Conservation (phyloP, 1,140 invertebrate genomes). For the Hormaphis cornu region DNA sequence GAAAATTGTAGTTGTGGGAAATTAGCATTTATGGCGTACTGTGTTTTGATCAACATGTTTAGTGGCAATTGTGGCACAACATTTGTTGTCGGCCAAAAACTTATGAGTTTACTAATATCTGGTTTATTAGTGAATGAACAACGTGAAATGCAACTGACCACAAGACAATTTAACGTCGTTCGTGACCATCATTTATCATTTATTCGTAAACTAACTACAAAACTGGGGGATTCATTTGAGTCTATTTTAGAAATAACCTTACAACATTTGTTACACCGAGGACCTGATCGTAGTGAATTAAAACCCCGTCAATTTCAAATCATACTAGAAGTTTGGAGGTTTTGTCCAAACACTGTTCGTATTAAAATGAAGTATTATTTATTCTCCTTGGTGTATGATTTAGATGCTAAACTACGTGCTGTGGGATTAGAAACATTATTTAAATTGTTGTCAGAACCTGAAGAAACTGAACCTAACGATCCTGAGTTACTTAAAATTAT, state of each 20-base stretch:
- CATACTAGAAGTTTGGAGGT: conserved; percentile 22
- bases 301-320: conserved; percentile 23
- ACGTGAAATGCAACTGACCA: conserved; percentile 22
- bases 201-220: conserved; percentile 3
- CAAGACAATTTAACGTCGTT: conserved; percentile 9
- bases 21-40: conserved; percentile 24
- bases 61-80: conserved; percentile 18
- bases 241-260: conserved; percentile 2
- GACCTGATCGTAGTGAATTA: conserved; percentile 26
- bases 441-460: conserved; percentile 19
- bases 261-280: conserved; percentile 20
- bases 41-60: conserved; percentile 1
- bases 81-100: not conserved
- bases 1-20: not conserved
- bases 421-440: conserved; percentile 9
- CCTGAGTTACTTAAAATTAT: not conserved
- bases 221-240: conserved; percentile 9
- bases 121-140: conserved; percentile 14
- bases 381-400: conserved; percentile 7
- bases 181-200: conserved; percentile 26
- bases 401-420: conserved; percentile 15
- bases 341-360: conserved; percentile 11
- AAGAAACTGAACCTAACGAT: conserved; percentile 7
- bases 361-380: conserved; percentile 27
- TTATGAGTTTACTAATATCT: not conserved